Percentiles rank a stretch among this genome's conserved stretches.
Evolutionary conservation across 2,113 vertebrate genomes (phyloP).

Genomic region (Chascanopsetta lugubris): DNA sequence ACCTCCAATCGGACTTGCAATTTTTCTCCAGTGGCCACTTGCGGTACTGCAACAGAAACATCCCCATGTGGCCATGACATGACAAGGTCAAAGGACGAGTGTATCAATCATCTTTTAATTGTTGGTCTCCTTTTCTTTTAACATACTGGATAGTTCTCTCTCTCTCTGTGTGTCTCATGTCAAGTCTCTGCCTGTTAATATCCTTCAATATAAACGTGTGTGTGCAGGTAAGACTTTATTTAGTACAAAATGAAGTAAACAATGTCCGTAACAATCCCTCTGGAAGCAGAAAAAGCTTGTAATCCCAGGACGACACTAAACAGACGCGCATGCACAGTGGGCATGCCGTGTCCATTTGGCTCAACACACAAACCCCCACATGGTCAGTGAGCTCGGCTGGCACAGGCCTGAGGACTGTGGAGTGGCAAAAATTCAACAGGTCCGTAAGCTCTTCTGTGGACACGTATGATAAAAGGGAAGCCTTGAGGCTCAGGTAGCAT

Average conservation of each 20-base stretch:
- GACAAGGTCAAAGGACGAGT: too few relatives aligned
- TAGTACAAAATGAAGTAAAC: not conserved
- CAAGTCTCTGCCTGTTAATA: too few relatives aligned
- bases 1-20: too few relatives aligned
- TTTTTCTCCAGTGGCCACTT: too few relatives aligned
- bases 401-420: too few relatives aligned
- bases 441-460: constrained; percentile 13
- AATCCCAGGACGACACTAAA: not conserved
- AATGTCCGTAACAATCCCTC: not conserved
- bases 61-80: too few relatives aligned
- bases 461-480: not conserved
- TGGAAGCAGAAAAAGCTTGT: not conserved
- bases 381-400: not conserved
- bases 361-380: not conserved
- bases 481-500: not conserved
- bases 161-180: not conserved
- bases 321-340: not conserved
- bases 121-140: too few relatives aligned
- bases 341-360: not conserved
- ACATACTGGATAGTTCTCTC: constrained; percentile 18
- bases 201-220: not conserved
- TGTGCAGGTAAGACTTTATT: not conserved
- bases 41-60: too few relatives aligned
- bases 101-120: too few relatives aligned
- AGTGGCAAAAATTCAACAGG: constrained; percentile 38